phyloP scores from a whole-genome alignment of 2,797 vertebrate genomes.

The Crenichthys baileyi region DNA sequence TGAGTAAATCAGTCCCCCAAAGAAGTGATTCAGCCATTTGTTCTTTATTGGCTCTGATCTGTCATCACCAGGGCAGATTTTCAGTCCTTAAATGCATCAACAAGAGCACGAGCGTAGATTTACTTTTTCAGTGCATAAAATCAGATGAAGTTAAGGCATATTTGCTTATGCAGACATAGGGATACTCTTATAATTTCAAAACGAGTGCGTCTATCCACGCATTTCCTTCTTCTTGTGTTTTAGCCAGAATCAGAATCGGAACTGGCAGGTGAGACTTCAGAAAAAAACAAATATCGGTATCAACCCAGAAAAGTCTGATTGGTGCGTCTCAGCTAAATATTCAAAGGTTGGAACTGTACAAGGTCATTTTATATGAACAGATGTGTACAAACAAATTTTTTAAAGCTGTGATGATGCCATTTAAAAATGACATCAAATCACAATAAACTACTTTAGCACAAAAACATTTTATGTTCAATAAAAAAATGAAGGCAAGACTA shows the following conservation, averaged over 20 bases:
- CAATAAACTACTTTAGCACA: too few relatives aligned
- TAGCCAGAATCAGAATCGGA: too few relatives aligned
- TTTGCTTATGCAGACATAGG: neutral
- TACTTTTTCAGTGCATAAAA: neutral
- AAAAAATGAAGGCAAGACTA: too few relatives aligned
- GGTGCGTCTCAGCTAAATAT: neutral
- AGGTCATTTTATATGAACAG: neutral
- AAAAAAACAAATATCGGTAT: neutral
- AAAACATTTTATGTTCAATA: too few relatives aligned
- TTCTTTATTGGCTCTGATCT: neutral
- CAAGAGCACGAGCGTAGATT: neutral
- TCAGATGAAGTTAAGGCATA: neutral
- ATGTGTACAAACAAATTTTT: neutral
- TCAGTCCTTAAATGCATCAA: neutral
- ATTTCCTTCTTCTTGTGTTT: neutral
- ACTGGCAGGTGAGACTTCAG: too few relatives aligned
- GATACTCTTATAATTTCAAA: neutral
- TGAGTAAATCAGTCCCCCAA: neutral
- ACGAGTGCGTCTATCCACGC: neutral
- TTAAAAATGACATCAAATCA: neutral
- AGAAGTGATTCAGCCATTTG: neutral
- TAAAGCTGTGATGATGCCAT: neutral
- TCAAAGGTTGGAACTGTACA: neutral
- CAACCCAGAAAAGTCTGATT: neutral
- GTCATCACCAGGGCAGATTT: neutral